phyloP scores from a whole-genome alignment of 1,140 invertebrate genomes.

The Oscheius sp. region DNA sequence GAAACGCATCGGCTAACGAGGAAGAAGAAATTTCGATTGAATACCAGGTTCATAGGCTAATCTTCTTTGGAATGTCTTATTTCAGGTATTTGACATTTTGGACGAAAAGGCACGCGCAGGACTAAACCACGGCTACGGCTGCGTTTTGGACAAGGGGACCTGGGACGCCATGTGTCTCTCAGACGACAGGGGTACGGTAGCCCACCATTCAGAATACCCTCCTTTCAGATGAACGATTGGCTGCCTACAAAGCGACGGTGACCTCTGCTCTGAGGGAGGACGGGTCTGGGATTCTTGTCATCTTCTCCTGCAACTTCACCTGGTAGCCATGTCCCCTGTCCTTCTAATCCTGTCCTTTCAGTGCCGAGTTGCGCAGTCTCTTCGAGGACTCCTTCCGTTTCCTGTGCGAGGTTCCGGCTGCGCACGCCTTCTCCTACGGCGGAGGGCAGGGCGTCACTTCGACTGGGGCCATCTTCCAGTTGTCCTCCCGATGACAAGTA shows the following conservation, averaged over 20 bases:
- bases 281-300: slow-evolving; percentile 72
- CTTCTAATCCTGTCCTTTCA: not conserved
- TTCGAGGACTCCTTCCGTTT: slow-evolving; percentile 4
- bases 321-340: slow-evolving; percentile 61
- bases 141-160: slow-evolving; percentile 84
- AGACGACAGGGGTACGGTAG: slow-evolving; percentile 64
- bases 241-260: slow-evolving; percentile 61
- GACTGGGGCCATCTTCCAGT: slow-evolving; percentile 30
- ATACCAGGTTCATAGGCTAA: slow-evolving; percentile 15
- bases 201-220: not conserved
- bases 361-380: slow-evolving; percentile 9
- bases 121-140: slow-evolving; percentile 60
- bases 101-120: not conserved
- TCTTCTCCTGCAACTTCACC: slow-evolving; percentile 94
- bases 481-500: no score
- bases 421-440: slow-evolving; percentile 27
- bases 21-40: slow-evolving; percentile 5
- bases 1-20: slow-evolving; percentile 65
- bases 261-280: slow-evolving; percentile 64
- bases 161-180: slow-evolving; percentile 79
- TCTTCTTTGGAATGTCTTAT: not conserved
- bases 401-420: slow-evolving; percentile 23
- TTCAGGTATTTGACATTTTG: slow-evolving; percentile 21
- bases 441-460: slow-evolving; percentile 34
- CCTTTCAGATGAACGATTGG: not conserved